Evolutionary conservation across 2,797 vertebrate genomes (phyloP), one percentile per base, ranked within the genome.

Genomic region (Silurus aristotelis): DNA sequence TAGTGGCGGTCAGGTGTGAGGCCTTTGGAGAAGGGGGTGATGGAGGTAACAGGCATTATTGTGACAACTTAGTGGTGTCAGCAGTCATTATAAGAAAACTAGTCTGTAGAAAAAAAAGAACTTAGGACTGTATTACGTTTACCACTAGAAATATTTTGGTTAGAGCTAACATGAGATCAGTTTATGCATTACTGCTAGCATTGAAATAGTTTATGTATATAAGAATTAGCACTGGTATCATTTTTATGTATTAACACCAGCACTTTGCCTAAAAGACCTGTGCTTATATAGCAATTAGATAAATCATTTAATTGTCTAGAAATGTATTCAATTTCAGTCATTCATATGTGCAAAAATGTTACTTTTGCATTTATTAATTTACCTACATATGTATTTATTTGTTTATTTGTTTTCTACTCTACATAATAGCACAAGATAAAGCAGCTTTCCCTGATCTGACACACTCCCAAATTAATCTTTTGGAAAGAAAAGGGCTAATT

Each of bases 1-100:
- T 58, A 31, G 84, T 55, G 6, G 89, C 92, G 78, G 92, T 94
- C 94, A 95, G 94, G 95, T 95, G 94, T 88, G 89, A 93, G 91
- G 88, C 89, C 88, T 79, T 73, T 84, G 88, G 82, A 89, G 67
- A 82, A 86, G 17, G 60, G 58, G 43, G 27, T 84, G 85, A 95
- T 82, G 89, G 90, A 92, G 87, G 85, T 84, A 88, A 92, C 93
- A 90, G 91, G 92, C 92, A 94, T 94, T 85, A 83, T 86, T 80
- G 82, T 93, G 94, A 94, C 94, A 94, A 92, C 92, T 94, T 91
- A 22, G 88, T 87, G 91, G 93, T 94, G 94, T 95, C 94, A 94
- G 90, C 92, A 93, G 92, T 94, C 93, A 93, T 94, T 89, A 63
- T 38, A 17, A 64, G 43, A 64, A 48, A 64, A 64, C 60, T 46